A percentile compares a stretch with the other conserved stretches of the same genome.
Evolutionary conservation across 2,113 vertebrate species (phyloP).

Genomic region (Fregetta grallaria): DNA sequence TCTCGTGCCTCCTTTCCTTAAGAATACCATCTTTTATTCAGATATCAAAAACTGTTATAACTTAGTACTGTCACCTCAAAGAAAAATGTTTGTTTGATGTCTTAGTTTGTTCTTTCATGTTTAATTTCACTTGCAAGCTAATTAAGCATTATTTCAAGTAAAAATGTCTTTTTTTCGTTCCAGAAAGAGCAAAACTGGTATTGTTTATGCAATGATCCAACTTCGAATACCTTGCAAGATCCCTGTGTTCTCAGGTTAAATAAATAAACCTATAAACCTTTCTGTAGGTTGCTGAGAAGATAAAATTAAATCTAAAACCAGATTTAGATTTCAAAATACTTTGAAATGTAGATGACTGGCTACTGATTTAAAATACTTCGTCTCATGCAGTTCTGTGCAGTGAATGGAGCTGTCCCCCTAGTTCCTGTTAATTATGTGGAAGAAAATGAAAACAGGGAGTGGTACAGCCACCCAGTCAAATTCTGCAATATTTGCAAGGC

Average conservation of each 20-base stretch:
- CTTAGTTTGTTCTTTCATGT: not conserved
- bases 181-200: not conserved
- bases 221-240: not conserved
- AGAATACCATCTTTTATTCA: not conserved
- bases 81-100: not conserved
- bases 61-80: not conserved
- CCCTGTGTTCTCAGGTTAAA: not conserved
- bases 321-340: not conserved
- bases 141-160: not conserved
- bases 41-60: not conserved
- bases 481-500: not conserved
- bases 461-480: not conserved
- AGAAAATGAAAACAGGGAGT: not conserved
- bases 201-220: not conserved
- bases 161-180: not conserved
- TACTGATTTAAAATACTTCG: not conserved
- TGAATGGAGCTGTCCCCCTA: not conserved
- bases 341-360: not conserved
- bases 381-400: not conserved
- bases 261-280: not conserved
- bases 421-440: not conserved
- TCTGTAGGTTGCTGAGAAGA: not conserved
- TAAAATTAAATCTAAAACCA: not conserved
- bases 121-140: not conserved
- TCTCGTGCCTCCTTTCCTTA: not conserved